Percentiles rank a stretch among this genome's conserved stretches.
These are phyloP conservation scores for Fopius arisanus DNA, from an alignment of 1,140 invertebrate genomes.

Conservation along the genomic window DNA sequence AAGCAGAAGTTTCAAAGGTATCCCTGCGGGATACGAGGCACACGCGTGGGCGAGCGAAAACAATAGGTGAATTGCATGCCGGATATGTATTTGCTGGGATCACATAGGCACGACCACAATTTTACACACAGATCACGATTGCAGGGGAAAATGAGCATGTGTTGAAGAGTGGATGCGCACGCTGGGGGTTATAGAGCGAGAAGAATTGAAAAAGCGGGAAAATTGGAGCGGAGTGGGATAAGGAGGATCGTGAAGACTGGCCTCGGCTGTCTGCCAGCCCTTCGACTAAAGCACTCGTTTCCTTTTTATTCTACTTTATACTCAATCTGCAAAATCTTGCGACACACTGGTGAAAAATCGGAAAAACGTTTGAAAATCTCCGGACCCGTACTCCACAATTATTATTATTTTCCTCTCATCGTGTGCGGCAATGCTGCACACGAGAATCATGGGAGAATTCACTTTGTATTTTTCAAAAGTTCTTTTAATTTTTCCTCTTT, in stretches of 20 bases:
- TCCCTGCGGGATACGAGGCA: neutral
- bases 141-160: neutral
- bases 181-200: constrained; percentile 26
- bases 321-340: neutral
- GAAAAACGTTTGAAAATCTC: neutral
- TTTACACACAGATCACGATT: neutral
- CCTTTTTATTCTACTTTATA: neutral
- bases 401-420: neutral
- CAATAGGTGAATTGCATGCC: constrained; percentile 42
- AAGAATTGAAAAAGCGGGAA: constrained; percentile 26
- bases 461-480: neutral
- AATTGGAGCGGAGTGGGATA: neutral
- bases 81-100: neutral
- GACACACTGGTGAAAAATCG: neutral
- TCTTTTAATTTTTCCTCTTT: neutral
- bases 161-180: neutral
- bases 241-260: neutral
- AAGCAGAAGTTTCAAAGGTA: neutral
- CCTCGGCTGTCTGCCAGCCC: neutral
- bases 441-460: no score
- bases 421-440: neutral
- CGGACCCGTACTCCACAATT: neutral
- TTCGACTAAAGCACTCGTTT: neutral
- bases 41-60: constrained; percentile 27
- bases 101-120: neutral